Conservation (phyloP, 2,888 invertebrate genomes). For the Ptychoptera albimana region DNA sequence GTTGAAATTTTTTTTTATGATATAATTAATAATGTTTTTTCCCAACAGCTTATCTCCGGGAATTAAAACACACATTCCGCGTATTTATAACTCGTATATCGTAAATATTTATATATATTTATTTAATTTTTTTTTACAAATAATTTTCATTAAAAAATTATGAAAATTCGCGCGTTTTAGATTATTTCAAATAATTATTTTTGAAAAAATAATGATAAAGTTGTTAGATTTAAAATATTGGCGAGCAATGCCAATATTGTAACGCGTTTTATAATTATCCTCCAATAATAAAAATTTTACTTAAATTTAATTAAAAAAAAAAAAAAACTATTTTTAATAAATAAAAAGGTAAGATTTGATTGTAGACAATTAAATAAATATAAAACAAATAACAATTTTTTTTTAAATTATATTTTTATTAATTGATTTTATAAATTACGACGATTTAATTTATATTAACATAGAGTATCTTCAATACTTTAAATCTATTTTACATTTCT, state of each 20-base stretch:
- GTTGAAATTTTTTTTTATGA: conserved; percentile 1
- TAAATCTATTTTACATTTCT: neutral
- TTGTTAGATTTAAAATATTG: conserved; percentile 16
- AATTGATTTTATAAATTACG: neutral
- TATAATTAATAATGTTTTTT: conserved; percentile 6
- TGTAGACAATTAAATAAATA: conserved; percentile 3
- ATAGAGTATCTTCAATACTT: neutral
- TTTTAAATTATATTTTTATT: neutral
- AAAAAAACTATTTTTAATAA: conserved; percentile 10
- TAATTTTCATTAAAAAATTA: too few species aligned
- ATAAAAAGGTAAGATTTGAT: conserved; percentile 28
- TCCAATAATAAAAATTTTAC: conserved; percentile 11
- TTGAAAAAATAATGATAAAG: too few species aligned
- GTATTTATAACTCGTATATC: too few species aligned
- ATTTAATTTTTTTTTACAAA: too few species aligned
- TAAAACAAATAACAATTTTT: conserved; percentile 1
- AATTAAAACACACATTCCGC: too few species aligned
- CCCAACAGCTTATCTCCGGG: conserved; percentile 3
- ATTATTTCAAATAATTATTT: too few species aligned
- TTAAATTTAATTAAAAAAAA: conserved; percentile 8
- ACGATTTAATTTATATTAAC: neutral
- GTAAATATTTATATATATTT: too few species aligned
- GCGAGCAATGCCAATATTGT: conserved; percentile 32
- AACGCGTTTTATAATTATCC: conserved; percentile 28
- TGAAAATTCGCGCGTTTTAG: too few species aligned